Evolutionary conservation across 2,113 vertebrate species (phyloP).

Genomic region (Serilophus lunatus): DNA sequence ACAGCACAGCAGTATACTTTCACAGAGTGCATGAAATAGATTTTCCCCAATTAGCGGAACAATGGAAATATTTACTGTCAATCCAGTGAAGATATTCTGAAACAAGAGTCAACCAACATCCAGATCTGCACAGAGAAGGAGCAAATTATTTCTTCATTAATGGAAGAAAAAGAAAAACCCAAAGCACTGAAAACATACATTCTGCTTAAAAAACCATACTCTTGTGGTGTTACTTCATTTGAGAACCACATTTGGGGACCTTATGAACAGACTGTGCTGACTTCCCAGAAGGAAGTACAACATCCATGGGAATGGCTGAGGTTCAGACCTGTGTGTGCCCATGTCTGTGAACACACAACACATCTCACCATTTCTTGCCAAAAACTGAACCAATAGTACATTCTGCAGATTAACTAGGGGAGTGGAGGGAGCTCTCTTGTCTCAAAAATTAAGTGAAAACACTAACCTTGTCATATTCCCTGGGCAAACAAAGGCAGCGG

Average conservation of each 20-base stretch:
- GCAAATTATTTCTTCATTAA: not conserved
- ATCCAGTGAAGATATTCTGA: constrained; percentile 46
- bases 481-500: constrained; percentile 66
- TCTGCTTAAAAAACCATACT: not conserved
- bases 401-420: not conserved
- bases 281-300: not conserved
- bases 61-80: constrained; percentile 59
- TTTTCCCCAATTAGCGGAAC: constrained; percentile 53
- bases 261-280: not conserved
- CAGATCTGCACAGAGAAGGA: not conserved
- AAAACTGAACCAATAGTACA: not conserved
- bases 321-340: not conserved
- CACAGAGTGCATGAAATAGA: constrained; percentile 52
- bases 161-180: fast-evolving
- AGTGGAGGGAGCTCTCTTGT: not conserved
- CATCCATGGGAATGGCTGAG: fast-evolving
- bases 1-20: constrained; percentile 52
- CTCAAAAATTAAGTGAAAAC: constrained; percentile 67
- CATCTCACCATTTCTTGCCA: not conserved
- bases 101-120: constrained; percentile 17
- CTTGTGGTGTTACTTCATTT: not conserved
- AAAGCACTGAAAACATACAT: not conserved
- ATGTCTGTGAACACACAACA: fast-evolving
- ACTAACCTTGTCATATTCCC: constrained; percentile 65
- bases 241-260: not conserved